Base-by-base conservation (phyloP, 1,140 invertebrate species). In the Megathymus violae region DNA sequence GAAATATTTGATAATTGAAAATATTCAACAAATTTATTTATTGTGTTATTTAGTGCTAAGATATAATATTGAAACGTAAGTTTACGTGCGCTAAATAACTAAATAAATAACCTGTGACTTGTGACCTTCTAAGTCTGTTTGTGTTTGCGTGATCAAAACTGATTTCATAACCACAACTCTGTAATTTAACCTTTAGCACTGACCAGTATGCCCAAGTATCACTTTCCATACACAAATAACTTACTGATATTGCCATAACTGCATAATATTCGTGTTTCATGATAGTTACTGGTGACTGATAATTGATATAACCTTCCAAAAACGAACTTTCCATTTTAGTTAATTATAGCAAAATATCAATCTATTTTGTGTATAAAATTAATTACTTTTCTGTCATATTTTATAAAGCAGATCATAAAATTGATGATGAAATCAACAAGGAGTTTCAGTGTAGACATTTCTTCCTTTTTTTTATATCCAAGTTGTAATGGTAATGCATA, bases 141-240 rank as follows among this genome's bases (percentile, higher is more conserved):
- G 48, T 66, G 58, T 63, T 80, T 61, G 70, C 75, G 66, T 69
- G 73, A 62, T 54, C 50, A 44, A 74, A 72, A 70, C 64, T 56
- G 56, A 73, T 80, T 80, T 77, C 74, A 61, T 66, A 77, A 78
- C 70, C 54, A 47, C 64, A 70, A 67, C 36, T 43, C 25, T 27
- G 58, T 54, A 64, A 64, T 27, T 31, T 46, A 51, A 54, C 51
- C 51, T 54, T 54, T 54, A 54, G 11, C 38, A 41, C 34, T 27
- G 22, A 41, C 51, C 51, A 54, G 51, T 22, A 17, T 40, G 51
- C 41, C 17, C 62, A 62, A 61, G 52, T 70, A 62, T 80, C 65
- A 67, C 36, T 80, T 76, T 80, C 62, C 64, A 64, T 67, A 64
- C 62, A 52, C 27, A 56, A 47, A 48, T 54, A 60, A 51, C 43